phyloP scores from a whole-genome alignment of 2,888 invertebrate species.

The Apoda limacodes region DNA sequence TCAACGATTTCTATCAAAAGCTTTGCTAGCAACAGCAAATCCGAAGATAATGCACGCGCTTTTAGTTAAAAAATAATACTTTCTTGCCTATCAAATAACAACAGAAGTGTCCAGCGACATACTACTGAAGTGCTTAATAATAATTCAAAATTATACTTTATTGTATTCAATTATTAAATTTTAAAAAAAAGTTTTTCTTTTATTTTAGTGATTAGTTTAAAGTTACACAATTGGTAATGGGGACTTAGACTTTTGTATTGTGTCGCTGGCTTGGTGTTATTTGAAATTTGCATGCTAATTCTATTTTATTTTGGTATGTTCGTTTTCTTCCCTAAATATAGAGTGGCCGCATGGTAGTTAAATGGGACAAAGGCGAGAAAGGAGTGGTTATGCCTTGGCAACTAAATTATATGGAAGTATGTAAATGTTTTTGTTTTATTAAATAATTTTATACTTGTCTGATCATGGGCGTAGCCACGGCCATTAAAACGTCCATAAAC shows the following conservation, averaged over 20 bases:
- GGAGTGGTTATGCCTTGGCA: conserved; percentile 65
- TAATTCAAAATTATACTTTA: too few species aligned
- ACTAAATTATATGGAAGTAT: conserved; percentile 57
- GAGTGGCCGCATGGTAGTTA: conserved; percentile 68
- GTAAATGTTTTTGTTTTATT: conserved; percentile 34
- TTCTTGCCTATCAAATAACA: too few species aligned
- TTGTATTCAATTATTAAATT: too few species aligned
- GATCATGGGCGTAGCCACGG: too few species aligned
- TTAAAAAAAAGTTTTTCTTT: not conserved
- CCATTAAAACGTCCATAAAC: too few species aligned
- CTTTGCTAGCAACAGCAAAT: too few species aligned
- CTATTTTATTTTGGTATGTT: conserved; percentile 50
- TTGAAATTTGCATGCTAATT: conserved; percentile 43
- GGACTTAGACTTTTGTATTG: conserved; percentile 1
- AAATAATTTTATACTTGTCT: too few species aligned
- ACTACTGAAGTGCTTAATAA: too few species aligned
- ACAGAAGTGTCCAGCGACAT: too few species aligned
- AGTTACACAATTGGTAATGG: conserved; percentile 3
- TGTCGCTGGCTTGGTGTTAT: conserved; percentile 1
- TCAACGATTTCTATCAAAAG: too few species aligned
- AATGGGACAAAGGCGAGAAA: conserved; percentile 62
- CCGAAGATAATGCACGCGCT: too few species aligned
- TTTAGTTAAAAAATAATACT: too few species aligned
- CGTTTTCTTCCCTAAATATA: conserved; percentile 47
- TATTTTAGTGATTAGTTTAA: conserved; percentile 3